phyloP scores from a whole-genome alignment of 2,797 vertebrate species.

The Morelia viridis region DNA sequence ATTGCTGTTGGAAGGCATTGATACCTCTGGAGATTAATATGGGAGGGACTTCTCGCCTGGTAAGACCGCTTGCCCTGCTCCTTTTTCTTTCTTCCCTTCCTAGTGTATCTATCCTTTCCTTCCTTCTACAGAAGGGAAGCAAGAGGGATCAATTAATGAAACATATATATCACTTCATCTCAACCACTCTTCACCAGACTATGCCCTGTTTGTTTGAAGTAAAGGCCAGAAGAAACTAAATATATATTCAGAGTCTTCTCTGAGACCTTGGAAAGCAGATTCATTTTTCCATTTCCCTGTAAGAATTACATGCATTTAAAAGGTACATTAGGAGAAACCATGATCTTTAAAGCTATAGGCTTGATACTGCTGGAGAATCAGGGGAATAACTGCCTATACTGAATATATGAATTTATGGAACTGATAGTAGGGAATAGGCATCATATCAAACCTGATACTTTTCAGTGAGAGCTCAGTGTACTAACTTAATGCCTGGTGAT shows the following conservation, averaged over 20 bases:
- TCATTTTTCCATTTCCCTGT: background rate
- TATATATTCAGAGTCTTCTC: conserved; percentile 18
- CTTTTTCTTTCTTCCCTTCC: background rate
- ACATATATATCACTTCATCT: background rate
- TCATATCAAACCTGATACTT: background rate
- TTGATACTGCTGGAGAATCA: background rate
- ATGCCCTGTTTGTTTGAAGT: background rate
- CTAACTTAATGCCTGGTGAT: background rate
- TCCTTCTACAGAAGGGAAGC: background rate
- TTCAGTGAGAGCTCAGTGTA: background rate
- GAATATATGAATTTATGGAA: background rate
- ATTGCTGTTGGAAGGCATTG: background rate
- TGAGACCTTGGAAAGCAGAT: background rate
- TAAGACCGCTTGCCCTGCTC: background rate
- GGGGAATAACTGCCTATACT: background rate
- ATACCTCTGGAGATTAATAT: background rate
- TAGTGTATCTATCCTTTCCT: background rate
- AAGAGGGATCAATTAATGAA: background rate
- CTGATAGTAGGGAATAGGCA: background rate
- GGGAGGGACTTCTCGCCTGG: background rate
- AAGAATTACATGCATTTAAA: background rate
- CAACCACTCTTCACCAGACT: conserved; percentile 22
- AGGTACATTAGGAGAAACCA: background rate
- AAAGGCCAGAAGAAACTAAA: background rate
- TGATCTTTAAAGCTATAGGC: background rate